Evolutionary conservation across 2,797 vertebrate genomes (phyloP), one percentile per base, ranked within the genome.

Genomic region (Hoplostethus mediterraneus): DNA sequence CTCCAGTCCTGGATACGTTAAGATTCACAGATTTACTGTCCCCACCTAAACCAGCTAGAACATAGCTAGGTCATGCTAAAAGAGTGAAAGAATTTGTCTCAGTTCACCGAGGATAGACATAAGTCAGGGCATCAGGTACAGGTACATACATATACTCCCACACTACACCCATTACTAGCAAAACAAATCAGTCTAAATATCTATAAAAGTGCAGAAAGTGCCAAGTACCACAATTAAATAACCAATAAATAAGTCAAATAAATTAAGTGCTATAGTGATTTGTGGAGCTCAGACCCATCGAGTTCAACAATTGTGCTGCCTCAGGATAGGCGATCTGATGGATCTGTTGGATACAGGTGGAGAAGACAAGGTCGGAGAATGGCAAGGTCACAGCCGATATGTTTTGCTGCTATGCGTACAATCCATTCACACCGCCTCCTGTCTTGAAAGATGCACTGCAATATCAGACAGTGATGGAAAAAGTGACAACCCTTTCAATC

Each of bases 1-100:
- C 53, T 70, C 63, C n/a, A 51, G 59, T 63, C n/a, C 1, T 76
- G 73, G 6, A 36, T 36, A 36, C 33, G 6, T 36, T 36, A 6
- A 36, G 7, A 36, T 6, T 8, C 33, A 36, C 33, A 33, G 1
- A 6, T 33, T 5, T 5, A 33, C 6, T 6, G 1, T 33, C 21
- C 21, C 21, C 21, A 1, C 33, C 33, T 40, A 40, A 40, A 40
- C 7, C 38, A 40, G 38, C 38, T 40, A 40, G 7, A 40, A 40
- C 9, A 40, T 8, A 40, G 7, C 7, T 40, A 10, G 2, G 38
- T 40, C 7, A 40, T 40, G 7, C 38, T 40, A 40, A 40, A 40
- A 8, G 38, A 40, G 21, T 21, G 21, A 21, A 21, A 21, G 21
- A 21, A 21, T 21, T 21, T 21, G 21, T 21, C 21, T 21, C 21